Conservation (phyloP, 2,888 invertebrate species). For the Athetis lepigone region DNA sequence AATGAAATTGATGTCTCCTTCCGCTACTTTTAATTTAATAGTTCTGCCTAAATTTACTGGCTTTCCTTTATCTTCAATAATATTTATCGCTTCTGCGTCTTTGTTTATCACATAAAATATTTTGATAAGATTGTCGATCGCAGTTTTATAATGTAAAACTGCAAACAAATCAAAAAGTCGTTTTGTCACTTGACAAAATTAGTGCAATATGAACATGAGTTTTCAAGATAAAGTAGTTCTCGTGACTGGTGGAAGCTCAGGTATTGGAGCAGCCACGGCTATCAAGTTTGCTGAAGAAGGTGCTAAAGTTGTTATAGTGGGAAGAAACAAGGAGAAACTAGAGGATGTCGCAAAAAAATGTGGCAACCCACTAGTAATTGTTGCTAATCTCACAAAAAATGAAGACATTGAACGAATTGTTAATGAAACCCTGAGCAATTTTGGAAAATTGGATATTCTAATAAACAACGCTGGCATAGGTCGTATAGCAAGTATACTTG, state of each 20-base stretch:
- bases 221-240: conserved; percentile 63
- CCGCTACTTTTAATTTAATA: neutral
- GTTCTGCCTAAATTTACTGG: neutral
- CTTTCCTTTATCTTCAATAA: conserved; percentile 4
- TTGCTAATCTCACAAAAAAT: conserved; percentile 25
- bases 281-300: conserved; percentile 47
- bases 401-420: conserved; percentile 20
- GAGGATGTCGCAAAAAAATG: conserved; percentile 25
- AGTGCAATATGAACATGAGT: conserved; percentile 36
- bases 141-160: neutral
- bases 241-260: conserved; percentile 65
- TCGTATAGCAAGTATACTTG: neutral
- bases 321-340: conserved; percentile 56
- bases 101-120: neutral
- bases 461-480: conserved; percentile 32
- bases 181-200: neutral
- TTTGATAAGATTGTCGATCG: conserved; percentile 4
- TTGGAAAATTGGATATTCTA: conserved; percentile 24
- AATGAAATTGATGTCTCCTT: too few relatives aligned
- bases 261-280: conserved; percentile 64
- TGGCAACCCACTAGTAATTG: conserved; percentile 19
- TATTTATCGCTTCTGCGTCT: neutral
- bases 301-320: conserved; percentile 61
- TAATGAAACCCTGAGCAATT: conserved; percentile 12
- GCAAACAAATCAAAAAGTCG: neutral